These are phyloP conservation scores for Phenganax stokvisi DNA, from an alignment of 92 coral and sea anemone species.

Conservation along the genomic window DNA sequence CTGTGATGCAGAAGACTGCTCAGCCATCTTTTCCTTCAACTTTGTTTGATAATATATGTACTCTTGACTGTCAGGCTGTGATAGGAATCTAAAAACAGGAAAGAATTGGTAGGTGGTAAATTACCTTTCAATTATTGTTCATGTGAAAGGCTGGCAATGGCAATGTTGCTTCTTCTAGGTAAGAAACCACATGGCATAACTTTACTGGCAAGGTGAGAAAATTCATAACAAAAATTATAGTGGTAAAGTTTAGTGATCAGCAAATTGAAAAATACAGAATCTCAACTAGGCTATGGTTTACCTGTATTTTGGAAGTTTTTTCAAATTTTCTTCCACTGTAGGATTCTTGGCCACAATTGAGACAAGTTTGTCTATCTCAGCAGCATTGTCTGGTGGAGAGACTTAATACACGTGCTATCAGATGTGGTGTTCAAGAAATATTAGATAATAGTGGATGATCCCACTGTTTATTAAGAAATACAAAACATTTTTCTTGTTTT, in stretches of 20 bases:
- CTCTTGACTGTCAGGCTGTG: conserved; percentile 50
- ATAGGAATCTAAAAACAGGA: conserved; percentile 34
- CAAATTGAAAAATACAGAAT: no score
- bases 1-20: conserved; percentile 20
- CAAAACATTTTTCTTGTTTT: background rate
- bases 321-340: conserved; percentile 47
- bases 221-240: no score
- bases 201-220: no score
- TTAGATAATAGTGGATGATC: conserved; percentile 13
- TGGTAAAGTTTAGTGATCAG: no score
- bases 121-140: background rate
- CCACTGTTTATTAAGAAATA: background rate
- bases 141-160: background rate
- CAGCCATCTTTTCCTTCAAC: background rate
- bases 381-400: conserved; percentile 92
- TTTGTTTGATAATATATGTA: conserved; percentile 49
- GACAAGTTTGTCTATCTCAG: conserved; percentile 41
- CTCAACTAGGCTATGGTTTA: background rate
- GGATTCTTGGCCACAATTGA: conserved; percentile 42
- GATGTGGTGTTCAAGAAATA: conserved; percentile 53
- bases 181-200: no score
- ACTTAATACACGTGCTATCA: conserved; percentile 98
- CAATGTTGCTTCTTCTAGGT: no score
- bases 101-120: background rate
- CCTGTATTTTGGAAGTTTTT: conserved; percentile 48